Conservation (phyloP, 2,113 vertebrate genomes). For the Craseonycteris thonglongyai region DNA sequence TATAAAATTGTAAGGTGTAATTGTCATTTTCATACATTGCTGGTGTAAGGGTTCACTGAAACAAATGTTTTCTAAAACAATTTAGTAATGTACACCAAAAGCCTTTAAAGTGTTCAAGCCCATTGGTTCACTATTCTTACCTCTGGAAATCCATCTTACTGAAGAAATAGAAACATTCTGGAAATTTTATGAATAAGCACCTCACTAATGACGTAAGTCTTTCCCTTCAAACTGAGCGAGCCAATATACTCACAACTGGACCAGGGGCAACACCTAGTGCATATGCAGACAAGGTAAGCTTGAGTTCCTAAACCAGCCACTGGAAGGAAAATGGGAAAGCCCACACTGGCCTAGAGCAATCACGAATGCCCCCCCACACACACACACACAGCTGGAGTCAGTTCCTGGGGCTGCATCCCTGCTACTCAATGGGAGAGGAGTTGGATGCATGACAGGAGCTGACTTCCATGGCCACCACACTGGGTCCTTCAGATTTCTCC, state of each 20-base stretch:
- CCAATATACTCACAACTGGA: background rate
- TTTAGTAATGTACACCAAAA: background rate
- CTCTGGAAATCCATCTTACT: background rate
- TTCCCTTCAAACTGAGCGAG: background rate
- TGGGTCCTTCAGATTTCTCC: background rate
- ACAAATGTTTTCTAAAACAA: background rate
- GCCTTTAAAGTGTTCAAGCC: background rate
- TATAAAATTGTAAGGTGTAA: background rate
- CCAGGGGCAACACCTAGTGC: background rate
- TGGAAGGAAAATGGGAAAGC: background rate
- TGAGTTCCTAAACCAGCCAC: background rate
- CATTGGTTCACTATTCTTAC: background rate
- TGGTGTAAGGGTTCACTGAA: background rate
- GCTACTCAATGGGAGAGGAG: background rate
- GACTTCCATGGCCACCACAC: background rate
- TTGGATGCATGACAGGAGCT: background rate
- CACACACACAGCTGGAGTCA: too few relatives aligned
- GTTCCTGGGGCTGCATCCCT: background rate
- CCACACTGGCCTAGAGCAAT: background rate
- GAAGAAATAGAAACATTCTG: background rate
- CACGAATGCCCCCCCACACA: background rate
- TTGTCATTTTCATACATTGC: background rate
- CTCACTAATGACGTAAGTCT: background rate
- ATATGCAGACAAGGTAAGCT: background rate
- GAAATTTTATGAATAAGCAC: background rate